A percentile compares a stretch with the other conserved stretches of the same genome.
Conservation (phyloP, 2,888 invertebrate genomes). For the Halictus ligatus region DNA sequence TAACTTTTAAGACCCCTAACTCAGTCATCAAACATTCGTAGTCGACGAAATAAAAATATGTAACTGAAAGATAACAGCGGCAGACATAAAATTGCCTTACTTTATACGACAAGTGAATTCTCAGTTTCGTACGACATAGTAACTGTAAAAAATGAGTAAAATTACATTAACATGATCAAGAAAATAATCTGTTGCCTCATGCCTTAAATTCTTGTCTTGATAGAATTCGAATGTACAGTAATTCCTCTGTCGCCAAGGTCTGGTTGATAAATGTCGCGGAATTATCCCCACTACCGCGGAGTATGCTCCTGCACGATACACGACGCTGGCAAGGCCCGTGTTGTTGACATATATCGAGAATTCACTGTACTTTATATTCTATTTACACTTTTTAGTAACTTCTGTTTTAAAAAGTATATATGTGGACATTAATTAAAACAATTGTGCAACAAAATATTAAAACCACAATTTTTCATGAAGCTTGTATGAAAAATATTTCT, state of each 20-base stretch:
- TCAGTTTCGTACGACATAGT: neutral
- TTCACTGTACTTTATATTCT: too few species aligned
- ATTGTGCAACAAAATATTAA: neutral
- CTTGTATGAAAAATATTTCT: neutral
- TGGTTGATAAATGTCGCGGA: too few species aligned
- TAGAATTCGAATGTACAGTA: too few species aligned
- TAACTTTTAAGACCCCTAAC: neutral
- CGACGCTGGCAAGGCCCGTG: too few species aligned
- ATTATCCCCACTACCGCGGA: too few species aligned
- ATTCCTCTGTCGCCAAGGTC: too few species aligned
- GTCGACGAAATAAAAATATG: neutral
- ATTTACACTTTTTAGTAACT: too few species aligned
- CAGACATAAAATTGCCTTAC: neutral
- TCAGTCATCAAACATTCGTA: neutral
- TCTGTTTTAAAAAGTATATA: too few species aligned
- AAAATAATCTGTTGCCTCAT: neutral
- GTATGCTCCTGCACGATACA: too few species aligned
- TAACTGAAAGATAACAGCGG: neutral
- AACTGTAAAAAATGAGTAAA: neutral
- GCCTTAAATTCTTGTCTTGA: too few species aligned
- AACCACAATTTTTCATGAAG: neutral
- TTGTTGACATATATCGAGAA: too few species aligned
- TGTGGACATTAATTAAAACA: too few species aligned
- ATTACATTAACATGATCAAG: neutral
- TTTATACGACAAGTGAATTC: neutral